These are phyloP conservation scores for Mimumesa dahlbomi DNA, from an alignment of 2,888 invertebrate species.

Conservation along the genomic window DNA sequence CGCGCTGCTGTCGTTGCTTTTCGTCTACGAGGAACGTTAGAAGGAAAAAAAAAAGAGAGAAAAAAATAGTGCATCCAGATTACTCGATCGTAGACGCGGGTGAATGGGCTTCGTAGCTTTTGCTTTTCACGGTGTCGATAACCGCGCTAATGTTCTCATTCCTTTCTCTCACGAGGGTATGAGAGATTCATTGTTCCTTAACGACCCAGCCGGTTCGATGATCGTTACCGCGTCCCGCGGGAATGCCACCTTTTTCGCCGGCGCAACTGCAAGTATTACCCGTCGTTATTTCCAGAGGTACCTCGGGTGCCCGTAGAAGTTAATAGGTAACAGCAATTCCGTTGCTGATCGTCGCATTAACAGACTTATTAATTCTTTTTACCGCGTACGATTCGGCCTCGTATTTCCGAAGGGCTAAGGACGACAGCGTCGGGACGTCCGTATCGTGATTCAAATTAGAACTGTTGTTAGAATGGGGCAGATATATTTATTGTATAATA, in stretches of 20 bases:
- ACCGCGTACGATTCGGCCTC: too few relatives aligned
- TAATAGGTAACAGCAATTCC: too few relatives aligned
- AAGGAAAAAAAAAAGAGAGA: conserved; percentile 4
- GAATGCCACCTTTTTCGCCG: not conserved
- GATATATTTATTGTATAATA: too few relatives aligned
- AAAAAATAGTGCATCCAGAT: conserved; percentile 18
- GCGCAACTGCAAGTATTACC: conserved; percentile 9
- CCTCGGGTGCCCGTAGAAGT: too few relatives aligned
- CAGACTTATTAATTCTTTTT: too few relatives aligned
- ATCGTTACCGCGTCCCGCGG: conserved; percentile 28
- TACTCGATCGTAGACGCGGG: conserved; percentile 24
- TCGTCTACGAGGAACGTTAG: not conserved
- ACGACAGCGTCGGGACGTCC: too few relatives aligned
- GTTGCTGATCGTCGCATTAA: too few relatives aligned
- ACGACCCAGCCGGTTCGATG: conserved; percentile 26
- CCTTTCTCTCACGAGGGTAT: conserved; percentile 1
- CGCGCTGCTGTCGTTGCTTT: not conserved
- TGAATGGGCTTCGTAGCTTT: conserved; percentile 19
- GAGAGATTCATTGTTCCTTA: conserved; percentile 44
- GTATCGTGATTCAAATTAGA: too few relatives aligned
- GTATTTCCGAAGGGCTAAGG: too few relatives aligned
- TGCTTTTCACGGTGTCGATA: conserved; percentile 26
- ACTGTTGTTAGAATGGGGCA: too few relatives aligned
- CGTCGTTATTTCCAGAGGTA: conserved; percentile 3
- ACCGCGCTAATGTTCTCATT: conserved; percentile 35